These are phyloP conservation scores for Aphrophora alni DNA, from an alignment of 2,888 invertebrate species.

Conservation along the genomic window DNA sequence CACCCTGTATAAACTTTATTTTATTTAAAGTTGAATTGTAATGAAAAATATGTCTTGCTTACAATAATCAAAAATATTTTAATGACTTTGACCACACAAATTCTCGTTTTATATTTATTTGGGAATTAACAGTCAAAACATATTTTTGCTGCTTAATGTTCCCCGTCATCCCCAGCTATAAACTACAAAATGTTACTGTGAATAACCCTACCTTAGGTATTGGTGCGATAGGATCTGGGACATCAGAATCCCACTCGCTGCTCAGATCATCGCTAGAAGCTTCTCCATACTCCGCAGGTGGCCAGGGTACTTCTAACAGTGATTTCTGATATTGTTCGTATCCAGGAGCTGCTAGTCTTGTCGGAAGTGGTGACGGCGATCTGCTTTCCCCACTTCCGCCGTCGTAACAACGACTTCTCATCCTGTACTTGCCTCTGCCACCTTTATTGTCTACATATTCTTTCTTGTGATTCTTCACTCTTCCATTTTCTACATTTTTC, in stretches of 20 bases:
- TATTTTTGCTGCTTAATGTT: too few species aligned
- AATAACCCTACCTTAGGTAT: conserved; percentile 51
- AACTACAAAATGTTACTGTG: too few species aligned
- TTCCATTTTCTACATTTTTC: neutral
- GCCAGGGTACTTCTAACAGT: conserved; percentile 76
- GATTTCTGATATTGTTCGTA: conserved; percentile 83
- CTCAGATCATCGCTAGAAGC: conserved; percentile 91
- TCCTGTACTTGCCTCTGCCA: conserved; percentile 39
- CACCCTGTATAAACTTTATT: too few species aligned
- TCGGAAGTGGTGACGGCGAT: conserved; percentile 37
- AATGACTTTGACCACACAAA: too few species aligned
- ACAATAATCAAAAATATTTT: too few species aligned
- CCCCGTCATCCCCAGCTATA: too few species aligned
- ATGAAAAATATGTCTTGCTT: too few species aligned
- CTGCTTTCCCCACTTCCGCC: conserved; percentile 29
- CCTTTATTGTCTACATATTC: neutral
- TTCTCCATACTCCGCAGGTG: conserved; percentile 78
- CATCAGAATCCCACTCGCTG: conserved; percentile 91
- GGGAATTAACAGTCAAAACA: too few species aligned
- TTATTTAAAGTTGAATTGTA: too few species aligned
- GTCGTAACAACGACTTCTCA: conserved; percentile 33
- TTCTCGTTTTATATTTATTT: too few species aligned
- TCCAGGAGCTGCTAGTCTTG: conserved; percentile 46
- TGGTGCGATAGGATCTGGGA: conserved; percentile 61
- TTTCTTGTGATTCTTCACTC: neutral